These are phyloP conservation scores for Aradophagus sp. DNA, from an alignment of 1,140 invertebrate genomes.

Conservation along the genomic window DNA sequence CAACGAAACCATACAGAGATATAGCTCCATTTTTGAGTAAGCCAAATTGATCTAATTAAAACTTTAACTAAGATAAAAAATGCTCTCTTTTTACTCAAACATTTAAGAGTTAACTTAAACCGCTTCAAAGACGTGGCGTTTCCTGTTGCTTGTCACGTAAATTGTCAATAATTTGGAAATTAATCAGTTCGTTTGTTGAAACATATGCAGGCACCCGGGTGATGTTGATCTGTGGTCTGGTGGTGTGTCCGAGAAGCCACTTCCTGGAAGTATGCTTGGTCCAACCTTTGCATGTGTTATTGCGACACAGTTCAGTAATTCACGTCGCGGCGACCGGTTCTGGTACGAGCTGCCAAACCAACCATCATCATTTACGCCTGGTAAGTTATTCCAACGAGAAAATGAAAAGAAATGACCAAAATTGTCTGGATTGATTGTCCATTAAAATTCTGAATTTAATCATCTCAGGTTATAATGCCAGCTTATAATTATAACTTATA, in stretches of 20 bases:
- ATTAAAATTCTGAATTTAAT: constrained; percentile 36
- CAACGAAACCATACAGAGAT: constrained; percentile 89
- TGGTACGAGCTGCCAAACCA: constrained; percentile 96
- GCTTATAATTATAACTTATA: too few relatives aligned
- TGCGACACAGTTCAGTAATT: constrained; percentile 95
- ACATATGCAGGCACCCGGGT: constrained; percentile 84
- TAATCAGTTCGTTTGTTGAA: too few relatives aligned
- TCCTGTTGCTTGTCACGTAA: too few relatives aligned
- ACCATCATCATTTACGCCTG: constrained; percentile 90
- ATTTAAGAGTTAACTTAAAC: too few relatives aligned
- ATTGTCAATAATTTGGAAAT: too few relatives aligned
- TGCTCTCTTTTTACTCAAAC: too few relatives aligned
- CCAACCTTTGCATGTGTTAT: constrained; percentile 97
- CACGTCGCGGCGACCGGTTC: constrained; percentile 93
- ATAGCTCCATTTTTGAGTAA: constrained; percentile 85
- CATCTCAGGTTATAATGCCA: too few relatives aligned
- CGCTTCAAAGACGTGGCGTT: too few relatives aligned
- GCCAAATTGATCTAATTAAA: too few relatives aligned
- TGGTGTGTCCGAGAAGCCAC: constrained; percentile 90
- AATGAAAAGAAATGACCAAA: constrained; percentile 8
- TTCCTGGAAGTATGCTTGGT: constrained; percentile 92
- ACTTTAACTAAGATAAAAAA: too few relatives aligned
- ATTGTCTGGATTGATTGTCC: too few relatives aligned
- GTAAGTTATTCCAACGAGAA: constrained; percentile 65
- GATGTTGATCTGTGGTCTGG: constrained; percentile 95